Evolutionary conservation across 2,888 invertebrate species (phyloP).

Genomic region (Pseudanteris insignis): DNA sequence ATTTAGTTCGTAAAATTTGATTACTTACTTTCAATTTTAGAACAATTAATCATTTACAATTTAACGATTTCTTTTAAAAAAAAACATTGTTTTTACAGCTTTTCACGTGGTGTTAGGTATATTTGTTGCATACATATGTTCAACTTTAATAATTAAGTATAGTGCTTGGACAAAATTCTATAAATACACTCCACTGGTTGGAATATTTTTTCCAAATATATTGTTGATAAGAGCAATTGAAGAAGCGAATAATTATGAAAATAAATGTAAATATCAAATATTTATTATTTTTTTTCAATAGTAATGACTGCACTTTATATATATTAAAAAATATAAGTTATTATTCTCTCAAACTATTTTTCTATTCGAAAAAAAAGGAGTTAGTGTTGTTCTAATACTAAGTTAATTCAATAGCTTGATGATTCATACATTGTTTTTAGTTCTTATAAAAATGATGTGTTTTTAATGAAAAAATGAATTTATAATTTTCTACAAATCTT

Average conservation of each 20-base stretch:
- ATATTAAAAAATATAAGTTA: conserved; percentile 12
- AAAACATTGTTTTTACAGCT: conserved; percentile 43
- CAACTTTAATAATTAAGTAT: conserved; percentile 47
- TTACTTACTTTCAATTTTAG: neutral
- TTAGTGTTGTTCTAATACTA: too few species aligned
- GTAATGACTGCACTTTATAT: too few species aligned
- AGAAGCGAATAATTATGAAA: conserved; percentile 60
- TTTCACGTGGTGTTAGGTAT: conserved; percentile 46
- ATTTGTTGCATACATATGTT: conserved; percentile 44
- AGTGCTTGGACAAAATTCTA: conserved; percentile 43
- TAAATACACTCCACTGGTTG: conserved; percentile 51
- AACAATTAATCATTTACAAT: too few species aligned
- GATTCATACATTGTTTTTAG: too few species aligned
- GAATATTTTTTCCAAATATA: conserved; percentile 59
- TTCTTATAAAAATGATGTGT: too few species aligned
- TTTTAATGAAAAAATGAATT: too few species aligned
- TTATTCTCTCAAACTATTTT: too few species aligned
- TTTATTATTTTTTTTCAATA: too few species aligned
- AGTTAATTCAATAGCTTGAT: too few species aligned
- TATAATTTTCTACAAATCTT: too few species aligned
- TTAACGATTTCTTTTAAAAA: neutral
- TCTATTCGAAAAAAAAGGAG: too few species aligned
- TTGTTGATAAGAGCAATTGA: conserved; percentile 54
- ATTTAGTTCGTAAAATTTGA: too few species aligned
- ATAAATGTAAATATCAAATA: conserved; percentile 53